These are phyloP conservation scores for Leptothorax acervorum DNA, from an alignment of 2,888 invertebrate species.

Conservation along the genomic window DNA sequence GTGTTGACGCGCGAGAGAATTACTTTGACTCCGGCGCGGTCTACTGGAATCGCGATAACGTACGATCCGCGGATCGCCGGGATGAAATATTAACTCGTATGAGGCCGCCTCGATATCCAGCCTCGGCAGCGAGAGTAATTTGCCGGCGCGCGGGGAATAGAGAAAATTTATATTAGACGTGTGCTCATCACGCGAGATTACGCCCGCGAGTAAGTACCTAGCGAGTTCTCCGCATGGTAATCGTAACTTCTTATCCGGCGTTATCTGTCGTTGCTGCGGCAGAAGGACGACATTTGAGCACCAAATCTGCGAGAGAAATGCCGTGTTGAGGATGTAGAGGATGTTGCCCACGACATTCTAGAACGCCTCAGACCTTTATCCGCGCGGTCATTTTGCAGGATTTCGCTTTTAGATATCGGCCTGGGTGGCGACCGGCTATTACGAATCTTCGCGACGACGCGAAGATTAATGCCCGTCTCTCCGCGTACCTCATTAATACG, in stretches of 20 bases:
- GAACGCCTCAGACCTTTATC: conserved; percentile 60
- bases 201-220: conserved; percentile 18
- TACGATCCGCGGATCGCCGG: conserved; percentile 50
- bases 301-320: conserved; percentile 32
- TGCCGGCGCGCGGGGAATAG: conserved; percentile 32
- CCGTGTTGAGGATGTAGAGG: not conserved
- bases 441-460: conserved; percentile 61
- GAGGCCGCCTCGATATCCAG: conserved; percentile 39
- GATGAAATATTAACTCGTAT: conserved; percentile 52
- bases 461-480: conserved; percentile 70
- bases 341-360: conserved; percentile 6
- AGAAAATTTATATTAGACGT: conserved; percentile 51
- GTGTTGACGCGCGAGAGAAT: conserved; percentile 46
- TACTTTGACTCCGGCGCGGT: conserved; percentile 46
- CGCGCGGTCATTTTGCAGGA: conserved; percentile 57
- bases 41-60: conserved; percentile 53
- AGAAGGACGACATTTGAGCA: not conserved
- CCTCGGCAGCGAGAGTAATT: conserved; percentile 46
- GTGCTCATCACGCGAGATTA: conserved; percentile 45
- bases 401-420: conserved; percentile 71
- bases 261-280: conserved; percentile 11
- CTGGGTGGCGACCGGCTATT: conserved; percentile 63
- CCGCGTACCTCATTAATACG: conserved; percentile 67
- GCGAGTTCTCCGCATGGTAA: conserved; percentile 1
- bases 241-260: conserved; percentile 15